Conservation (phyloP, 2,797 vertebrate genomes). For the Benthosema pterotum region DNA sequence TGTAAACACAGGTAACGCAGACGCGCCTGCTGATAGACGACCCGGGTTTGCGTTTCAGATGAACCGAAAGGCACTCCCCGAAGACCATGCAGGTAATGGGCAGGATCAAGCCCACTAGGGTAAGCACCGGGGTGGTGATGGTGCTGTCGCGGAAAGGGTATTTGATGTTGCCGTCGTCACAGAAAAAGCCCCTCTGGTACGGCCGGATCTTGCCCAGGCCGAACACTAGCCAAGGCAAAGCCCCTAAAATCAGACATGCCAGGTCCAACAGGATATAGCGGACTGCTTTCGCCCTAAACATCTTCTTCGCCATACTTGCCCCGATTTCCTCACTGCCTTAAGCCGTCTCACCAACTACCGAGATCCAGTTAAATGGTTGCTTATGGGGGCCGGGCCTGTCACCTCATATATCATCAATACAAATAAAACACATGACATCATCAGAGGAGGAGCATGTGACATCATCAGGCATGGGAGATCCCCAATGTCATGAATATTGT, state of each 20-base stretch:
- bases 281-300: too few relatives aligned
- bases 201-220: constrained; percentile 96
- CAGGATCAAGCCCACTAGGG: constrained; percentile 91
- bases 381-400: too few relatives aligned
- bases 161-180: constrained; percentile 96
- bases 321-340: too few relatives aligned
- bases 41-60: constrained; percentile 88
- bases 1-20: constrained; percentile 89
- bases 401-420: too few relatives aligned
- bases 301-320: too few relatives aligned
- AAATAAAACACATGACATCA: too few relatives aligned
- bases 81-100: constrained; percentile 92
- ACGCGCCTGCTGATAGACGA: constrained; percentile 88
- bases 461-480: too few relatives aligned
- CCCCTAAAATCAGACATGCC: constrained; percentile 73
- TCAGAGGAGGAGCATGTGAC: too few relatives aligned
- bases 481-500: too few relatives aligned
- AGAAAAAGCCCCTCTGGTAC: constrained; percentile 99
- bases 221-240: constrained; percentile 93
- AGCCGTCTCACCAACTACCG: too few relatives aligned
- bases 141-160: constrained; percentile 96
- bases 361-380: too few relatives aligned
- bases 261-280: too few relatives aligned
- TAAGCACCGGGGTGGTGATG: constrained; percentile 90
- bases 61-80: constrained; percentile 90